phyloP scores from a whole-genome alignment of 2,113 vertebrate species.

The Psilopogon haemacephalus region DNA sequence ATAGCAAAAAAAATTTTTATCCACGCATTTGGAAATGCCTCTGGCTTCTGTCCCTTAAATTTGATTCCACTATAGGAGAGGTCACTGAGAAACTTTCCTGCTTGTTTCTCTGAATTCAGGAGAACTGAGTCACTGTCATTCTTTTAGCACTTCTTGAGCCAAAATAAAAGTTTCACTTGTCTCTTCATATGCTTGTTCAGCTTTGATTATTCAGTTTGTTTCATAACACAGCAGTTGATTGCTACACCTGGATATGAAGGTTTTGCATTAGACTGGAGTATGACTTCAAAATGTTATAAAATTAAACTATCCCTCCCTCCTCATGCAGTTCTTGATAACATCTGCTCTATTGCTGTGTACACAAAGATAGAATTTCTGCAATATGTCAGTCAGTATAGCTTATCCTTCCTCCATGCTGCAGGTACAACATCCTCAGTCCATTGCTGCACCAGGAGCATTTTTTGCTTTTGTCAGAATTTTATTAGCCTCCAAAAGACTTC shows the following conservation, averaged over 20 bases:
- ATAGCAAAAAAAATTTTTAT: neutral
- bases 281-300: neutral
- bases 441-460: neutral
- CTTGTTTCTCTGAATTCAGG: neutral
- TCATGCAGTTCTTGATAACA: neutral
- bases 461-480: neutral
- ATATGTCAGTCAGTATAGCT: accelerated
- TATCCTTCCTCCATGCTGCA: neutral
- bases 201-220: slow-evolving; percentile 4
- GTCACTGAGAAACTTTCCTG: neutral
- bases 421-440: neutral
- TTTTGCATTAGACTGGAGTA: neutral
- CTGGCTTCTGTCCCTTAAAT: neutral
- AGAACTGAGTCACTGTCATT: neutral
- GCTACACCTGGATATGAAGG: neutral
- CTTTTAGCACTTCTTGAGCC: neutral
- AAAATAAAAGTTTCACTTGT: neutral
- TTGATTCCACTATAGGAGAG: neutral
- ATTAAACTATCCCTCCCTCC: neutral
- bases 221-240: neutral
- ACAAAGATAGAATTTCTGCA: neutral
- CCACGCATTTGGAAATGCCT: neutral
- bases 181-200: slow-evolving; percentile 1
- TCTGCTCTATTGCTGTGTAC: neutral
- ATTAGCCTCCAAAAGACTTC: neutral